Base-by-base conservation (phyloP, 2,797 vertebrate genomes). In the Dendrocincla tyrannina region DNA sequence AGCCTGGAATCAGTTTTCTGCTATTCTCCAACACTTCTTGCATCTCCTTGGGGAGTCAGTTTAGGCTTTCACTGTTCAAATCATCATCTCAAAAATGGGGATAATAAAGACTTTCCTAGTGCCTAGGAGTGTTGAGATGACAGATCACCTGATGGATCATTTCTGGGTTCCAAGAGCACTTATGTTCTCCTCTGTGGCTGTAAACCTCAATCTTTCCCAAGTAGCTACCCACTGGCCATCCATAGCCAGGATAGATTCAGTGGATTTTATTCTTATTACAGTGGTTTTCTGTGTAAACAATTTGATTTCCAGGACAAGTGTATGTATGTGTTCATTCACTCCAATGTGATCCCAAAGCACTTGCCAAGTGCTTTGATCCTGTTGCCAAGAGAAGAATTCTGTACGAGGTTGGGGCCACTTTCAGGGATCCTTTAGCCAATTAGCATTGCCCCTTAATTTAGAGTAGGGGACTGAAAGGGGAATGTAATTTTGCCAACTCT, bases 61-160 rank as follows among this genome's bases (percentile, higher is more conserved):
- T 96, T 70, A 93, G 94, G 46, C 81, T 95, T 92, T 94, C 91
- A 85, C 59, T 88, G 77, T 88, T 94, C 80, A 88, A 97, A 89
- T 96, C 74, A 64, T 95, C 79, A 53, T 91, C 74, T 91, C 49
- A 83, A 83, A 90, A 93, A 89, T 32, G 16, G 12, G 30, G 27
- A 82, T 95, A 82, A 95, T 91, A 62, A 96, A 93, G 86, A 85
- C 33, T 87, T 94, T 94, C 49, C 55, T 80, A 56, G 69, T 68
- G 52, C 67, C 60, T 88, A 42, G 69, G 67, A 74, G 63, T 58
- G 67, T 80, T 93, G 91, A 90, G 74, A 89, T 93, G 90, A 87
- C 89, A 93, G 95, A 88, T 91, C 33, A 13, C 72, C 86, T 70
- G 91, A 87, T 86, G 59, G 78, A 70, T 92, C 77, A 25, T 89